Conservation (phyloP, 2,113 vertebrate species). For the Gobio gobio region DNA sequence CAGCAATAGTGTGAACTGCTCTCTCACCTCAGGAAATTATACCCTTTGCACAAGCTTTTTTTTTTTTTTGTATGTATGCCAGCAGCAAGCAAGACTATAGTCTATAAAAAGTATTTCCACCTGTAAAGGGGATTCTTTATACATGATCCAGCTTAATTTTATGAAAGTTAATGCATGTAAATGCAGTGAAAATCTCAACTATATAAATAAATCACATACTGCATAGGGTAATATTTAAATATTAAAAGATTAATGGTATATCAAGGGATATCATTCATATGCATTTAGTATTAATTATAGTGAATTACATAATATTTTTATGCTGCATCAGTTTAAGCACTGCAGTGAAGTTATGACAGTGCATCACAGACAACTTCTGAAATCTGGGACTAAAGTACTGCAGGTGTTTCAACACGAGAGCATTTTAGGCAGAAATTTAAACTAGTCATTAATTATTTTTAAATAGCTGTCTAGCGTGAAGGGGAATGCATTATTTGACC, state of each 20-base stretch:
- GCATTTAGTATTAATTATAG: neutral
- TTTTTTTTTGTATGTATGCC: neutral
- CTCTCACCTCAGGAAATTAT: conserved; percentile 42
- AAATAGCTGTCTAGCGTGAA: conserved; percentile 18
- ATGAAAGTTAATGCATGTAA: neutral
- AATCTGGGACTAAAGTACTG: conserved; percentile 10
- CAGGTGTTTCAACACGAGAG: conserved; percentile 8
- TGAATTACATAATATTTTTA: neutral
- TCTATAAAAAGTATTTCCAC: neutral
- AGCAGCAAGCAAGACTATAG: conserved; percentile 11
- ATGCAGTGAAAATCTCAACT: neutral
- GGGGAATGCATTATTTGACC: neutral
- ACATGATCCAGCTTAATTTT: neutral
- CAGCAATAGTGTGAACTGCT: conserved; percentile 34
- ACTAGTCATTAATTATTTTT: conserved; percentile 32
- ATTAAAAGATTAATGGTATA: neutral
- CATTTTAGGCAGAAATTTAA: neutral
- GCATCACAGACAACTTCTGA: conserved; percentile 20
- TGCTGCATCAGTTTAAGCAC: neutral
- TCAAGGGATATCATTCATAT: neutral
- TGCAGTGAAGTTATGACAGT: neutral
- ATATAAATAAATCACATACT: neutral
- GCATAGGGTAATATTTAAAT: neutral
- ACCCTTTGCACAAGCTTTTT: neutral
- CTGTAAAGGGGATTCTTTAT: neutral